phyloP scores from a whole-genome alignment of 2,113 vertebrate genomes.

The Microcebus ravelobensis region DNA sequence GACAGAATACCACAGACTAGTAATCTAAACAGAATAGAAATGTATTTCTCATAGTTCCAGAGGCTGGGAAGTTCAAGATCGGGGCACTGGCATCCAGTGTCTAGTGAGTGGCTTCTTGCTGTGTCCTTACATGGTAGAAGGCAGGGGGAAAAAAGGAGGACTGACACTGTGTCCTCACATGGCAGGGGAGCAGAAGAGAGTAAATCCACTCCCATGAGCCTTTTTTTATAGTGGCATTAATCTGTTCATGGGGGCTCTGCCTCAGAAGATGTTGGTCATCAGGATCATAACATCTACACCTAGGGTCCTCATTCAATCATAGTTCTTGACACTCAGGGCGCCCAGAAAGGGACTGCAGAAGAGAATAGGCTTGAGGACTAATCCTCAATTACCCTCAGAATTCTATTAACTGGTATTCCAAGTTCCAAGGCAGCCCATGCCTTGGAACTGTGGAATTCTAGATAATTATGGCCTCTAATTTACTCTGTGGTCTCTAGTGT shows the following conservation, averaged over 20 bases:
- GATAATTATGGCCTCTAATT: not conserved
- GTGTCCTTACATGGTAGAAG: not conserved
- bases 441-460: not conserved
- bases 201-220: not conserved
- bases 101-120: not conserved
- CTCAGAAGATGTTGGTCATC: not conserved
- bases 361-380: not conserved
- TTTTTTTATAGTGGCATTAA: not conserved
- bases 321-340: not conserved
- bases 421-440: not conserved
- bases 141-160: not conserved
- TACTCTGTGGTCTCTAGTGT: not conserved
- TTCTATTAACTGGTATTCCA: not conserved
- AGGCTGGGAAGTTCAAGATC: not conserved
- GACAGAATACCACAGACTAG: not conserved
- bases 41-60: not conserved
- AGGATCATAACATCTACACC: not conserved
- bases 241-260: not conserved
- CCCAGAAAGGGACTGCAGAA: not conserved
- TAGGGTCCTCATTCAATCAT: not conserved
- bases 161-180: too few relatives aligned
- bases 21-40: not conserved
- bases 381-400: not conserved
- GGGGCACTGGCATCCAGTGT: not conserved
- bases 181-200: not conserved